A percentile compares a stretch with the other conserved stretches of the same genome.
phyloP scores from a whole-genome alignment of 1,140 invertebrate genomes.

The Diplogasteroides magnus region DNA sequence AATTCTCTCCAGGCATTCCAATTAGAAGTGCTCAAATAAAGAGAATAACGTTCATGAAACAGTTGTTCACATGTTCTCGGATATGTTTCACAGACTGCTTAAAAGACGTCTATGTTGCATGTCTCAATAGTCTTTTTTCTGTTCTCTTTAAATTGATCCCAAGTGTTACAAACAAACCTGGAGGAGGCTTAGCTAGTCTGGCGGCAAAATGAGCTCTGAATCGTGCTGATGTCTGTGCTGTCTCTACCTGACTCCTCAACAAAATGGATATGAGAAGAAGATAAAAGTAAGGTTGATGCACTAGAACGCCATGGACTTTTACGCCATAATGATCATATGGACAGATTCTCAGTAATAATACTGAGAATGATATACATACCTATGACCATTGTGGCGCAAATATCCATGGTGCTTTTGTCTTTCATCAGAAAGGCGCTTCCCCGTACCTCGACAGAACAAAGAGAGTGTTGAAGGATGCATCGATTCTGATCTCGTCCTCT shows the following conservation, averaged over 20 bases:
- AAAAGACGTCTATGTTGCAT: no score
- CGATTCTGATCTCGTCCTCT: conserved; percentile 11
- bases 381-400: neutral
- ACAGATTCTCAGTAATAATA: conserved; percentile 1
- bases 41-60: neutral
- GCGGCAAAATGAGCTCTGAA: conserved; percentile 33
- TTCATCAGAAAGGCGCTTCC: conserved; percentile 15
- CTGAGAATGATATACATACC: conserved; percentile 20
- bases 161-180: conserved; percentile 34
- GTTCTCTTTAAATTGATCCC: no score
- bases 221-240: conserved; percentile 1
- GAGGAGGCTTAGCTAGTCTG: conserved; percentile 42
- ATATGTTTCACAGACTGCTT: no score
- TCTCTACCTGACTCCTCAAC: neutral
- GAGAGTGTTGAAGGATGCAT: conserved; percentile 27
- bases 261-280: conserved; percentile 5
- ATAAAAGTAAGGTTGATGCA: no score
- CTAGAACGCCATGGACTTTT: no score
- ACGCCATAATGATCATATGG: neutral
- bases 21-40: conserved; percentile 39
- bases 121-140: no score
- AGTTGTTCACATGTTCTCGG: no score
- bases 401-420: conserved; percentile 2
- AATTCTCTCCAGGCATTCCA: conserved; percentile 39
- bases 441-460: conserved; percentile 13